Evolutionary conservation across 2,888 invertebrate genomes (phyloP).

Genomic region (Sarcophaga variegata): DNA sequence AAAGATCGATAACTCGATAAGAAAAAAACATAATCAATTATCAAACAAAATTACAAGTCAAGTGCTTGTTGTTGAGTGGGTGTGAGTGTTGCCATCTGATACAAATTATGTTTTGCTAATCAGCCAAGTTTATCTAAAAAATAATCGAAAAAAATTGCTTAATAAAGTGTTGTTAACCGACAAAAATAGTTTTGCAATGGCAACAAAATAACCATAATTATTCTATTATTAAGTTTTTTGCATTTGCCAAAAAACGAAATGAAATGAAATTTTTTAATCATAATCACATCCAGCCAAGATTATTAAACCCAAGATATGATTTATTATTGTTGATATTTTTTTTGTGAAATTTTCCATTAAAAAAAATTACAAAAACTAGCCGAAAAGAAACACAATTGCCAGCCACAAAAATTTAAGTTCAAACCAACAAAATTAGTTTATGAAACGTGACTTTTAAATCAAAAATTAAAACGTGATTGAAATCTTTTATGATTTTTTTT

Average conservation of each 20-base stretch:
- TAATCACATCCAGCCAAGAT: constrained; percentile 12
- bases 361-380: background rate
- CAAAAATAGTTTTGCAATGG: background rate
- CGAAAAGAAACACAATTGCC: background rate
- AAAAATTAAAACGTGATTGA: constrained; percentile 47
- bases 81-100: background rate
- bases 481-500: constrained; percentile 39
- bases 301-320: constrained; percentile 28
- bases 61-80: background rate
- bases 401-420: constrained; percentile 2
- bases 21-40: background rate
- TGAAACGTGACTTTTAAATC: constrained; percentile 58
- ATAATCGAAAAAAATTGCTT: constrained; percentile 7
- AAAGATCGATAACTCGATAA: no score
- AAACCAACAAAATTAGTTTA: constrained; percentile 26
- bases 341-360: constrained; percentile 30
- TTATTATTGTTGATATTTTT: constrained; percentile 1
- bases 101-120: background rate
- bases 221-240: constrained; percentile 1
- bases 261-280: background rate
- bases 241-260: background rate
- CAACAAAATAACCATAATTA: constrained; percentile 21
- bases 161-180: background rate
- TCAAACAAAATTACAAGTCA: background rate
- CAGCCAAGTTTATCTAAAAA: background rate